phyloP scores from a whole-genome alignment of 2,888 invertebrate genomes.

The Agrypnus murinus region DNA sequence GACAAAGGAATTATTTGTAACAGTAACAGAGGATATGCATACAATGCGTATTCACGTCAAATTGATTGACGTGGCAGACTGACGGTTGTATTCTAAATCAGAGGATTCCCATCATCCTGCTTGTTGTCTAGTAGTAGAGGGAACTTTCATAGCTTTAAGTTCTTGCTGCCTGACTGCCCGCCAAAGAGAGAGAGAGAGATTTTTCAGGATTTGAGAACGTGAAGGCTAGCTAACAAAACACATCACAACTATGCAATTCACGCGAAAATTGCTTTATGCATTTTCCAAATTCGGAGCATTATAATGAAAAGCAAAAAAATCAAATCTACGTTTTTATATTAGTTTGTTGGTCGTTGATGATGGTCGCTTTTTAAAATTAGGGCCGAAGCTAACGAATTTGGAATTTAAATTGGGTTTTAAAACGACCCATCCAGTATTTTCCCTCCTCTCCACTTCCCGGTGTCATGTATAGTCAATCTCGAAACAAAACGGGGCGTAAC shows the following conservation, averaged over 20 bases:
- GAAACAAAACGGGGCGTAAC: slow-evolving; percentile 52
- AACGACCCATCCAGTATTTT: slow-evolving; percentile 28
- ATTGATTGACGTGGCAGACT: slow-evolving; percentile 56
- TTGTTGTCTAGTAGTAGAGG: slow-evolving; percentile 27
- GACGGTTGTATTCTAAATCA: slow-evolving; percentile 53
- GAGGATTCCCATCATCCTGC: slow-evolving; percentile 46
- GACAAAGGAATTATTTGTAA: slow-evolving; percentile 58
- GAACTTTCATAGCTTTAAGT: slow-evolving; percentile 34
- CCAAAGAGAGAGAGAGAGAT: too few relatives aligned
- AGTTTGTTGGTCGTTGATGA: neutral
- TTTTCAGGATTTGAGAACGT: neutral
- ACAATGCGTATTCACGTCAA: slow-evolving; percentile 58
- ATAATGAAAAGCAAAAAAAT: slow-evolving; percentile 17
- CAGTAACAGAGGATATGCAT: slow-evolving; percentile 57
- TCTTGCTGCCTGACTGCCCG: neutral
- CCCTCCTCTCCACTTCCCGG: slow-evolving; percentile 26
- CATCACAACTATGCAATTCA: neutral
- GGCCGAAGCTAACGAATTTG: slow-evolving; percentile 39
- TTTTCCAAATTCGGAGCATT: slow-evolving; percentile 12
- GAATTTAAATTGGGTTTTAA: slow-evolving; percentile 50
- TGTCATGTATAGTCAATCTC: slow-evolving; percentile 47
- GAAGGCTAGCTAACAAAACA: slow-evolving; percentile 10
- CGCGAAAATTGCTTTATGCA: slow-evolving; percentile 9
- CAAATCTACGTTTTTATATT: slow-evolving; percentile 1
- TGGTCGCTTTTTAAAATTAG: slow-evolving; percentile 33